A percentile compares a stretch with the other conserved stretches of the same genome.
phyloP scores from a whole-genome alignment of 2,888 invertebrate genomes.

The Xanthostigma xanthostigma region DNA sequence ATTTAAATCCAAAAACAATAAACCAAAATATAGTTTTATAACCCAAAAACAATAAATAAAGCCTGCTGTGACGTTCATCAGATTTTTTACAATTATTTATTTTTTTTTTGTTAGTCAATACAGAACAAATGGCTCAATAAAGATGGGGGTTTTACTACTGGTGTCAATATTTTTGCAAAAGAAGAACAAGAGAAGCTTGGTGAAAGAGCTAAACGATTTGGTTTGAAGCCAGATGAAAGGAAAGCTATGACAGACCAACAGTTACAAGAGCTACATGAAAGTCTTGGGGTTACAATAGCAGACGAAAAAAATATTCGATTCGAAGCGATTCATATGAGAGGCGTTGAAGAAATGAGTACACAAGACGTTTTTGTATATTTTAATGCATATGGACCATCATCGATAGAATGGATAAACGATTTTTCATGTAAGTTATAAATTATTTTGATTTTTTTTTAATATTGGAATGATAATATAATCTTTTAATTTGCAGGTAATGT shows the following conservation, averaged over 20 bases:
- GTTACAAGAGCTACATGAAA: constrained; percentile 24
- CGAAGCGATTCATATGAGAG: constrained; percentile 61
- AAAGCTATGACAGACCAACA: constrained; percentile 29
- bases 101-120: too few relatives aligned
- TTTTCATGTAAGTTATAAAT: constrained; percentile 45
- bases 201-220: constrained; percentile 42
- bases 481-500: constrained; percentile 35
- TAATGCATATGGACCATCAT: constrained; percentile 56
- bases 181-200: constrained; percentile 35
- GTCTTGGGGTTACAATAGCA: constrained; percentile 39
- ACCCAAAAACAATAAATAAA: too few relatives aligned
- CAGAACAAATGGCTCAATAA: constrained; percentile 20
- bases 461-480: constrained; percentile 2
- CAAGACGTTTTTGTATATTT: constrained; percentile 69
- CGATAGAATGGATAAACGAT: constrained; percentile 71
- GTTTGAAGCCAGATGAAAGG: constrained; percentile 29
- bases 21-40: too few relatives aligned
- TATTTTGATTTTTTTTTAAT: constrained; percentile 5
- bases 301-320: constrained; percentile 49
- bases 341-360: constrained; percentile 59
- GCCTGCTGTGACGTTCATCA: too few relatives aligned
- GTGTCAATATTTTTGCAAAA: constrained; percentile 32
- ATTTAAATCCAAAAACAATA: too few relatives aligned
- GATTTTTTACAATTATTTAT: too few relatives aligned
- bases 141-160: constrained; percentile 29